These are phyloP conservation scores for Pterocles burchelli DNA, from an alignment of 2,113 vertebrate species.

Conservation along the genomic window DNA sequence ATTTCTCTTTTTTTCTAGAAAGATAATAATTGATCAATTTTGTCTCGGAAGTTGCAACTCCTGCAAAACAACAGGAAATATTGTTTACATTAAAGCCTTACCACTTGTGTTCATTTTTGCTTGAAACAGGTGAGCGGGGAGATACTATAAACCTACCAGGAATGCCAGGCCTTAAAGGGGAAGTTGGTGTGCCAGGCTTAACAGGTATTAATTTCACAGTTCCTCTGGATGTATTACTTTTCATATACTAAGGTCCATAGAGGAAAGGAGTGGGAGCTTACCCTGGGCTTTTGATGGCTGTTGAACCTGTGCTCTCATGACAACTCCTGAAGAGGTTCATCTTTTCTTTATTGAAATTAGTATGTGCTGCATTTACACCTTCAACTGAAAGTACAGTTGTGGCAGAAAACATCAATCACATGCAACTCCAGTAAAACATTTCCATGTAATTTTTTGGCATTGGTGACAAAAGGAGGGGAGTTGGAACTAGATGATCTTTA, in stretches of 20 bases:
- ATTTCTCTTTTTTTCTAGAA: background rate
- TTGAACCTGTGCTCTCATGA: background rate
- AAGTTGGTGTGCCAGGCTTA: slow-evolving; percentile 77
- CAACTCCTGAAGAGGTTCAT: background rate
- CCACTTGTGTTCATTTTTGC: background rate
- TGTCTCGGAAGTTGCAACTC: background rate
- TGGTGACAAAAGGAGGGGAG: background rate
- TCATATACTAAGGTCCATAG: background rate
- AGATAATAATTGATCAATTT: background rate
- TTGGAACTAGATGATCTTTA: too few species aligned
- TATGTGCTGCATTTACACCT: background rate
- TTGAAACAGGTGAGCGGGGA: slow-evolving; percentile 81
- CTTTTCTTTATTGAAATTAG: background rate
- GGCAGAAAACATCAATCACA: background rate
- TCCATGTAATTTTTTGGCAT: background rate
- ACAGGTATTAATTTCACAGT: slow-evolving; percentile 75
- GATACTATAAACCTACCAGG: slow-evolving; percentile 84
- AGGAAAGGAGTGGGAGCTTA: background rate
- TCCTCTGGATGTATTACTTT: background rate
- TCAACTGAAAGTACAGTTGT: background rate
- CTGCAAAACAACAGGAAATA: background rate
- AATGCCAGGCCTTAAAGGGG: slow-evolving; percentile 84
- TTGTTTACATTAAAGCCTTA: background rate
- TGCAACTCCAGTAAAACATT: background rate
- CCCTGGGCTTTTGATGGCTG: background rate